Conservation (phyloP, 2,797 vertebrate species). For the Champsocephalus esox region DNA sequence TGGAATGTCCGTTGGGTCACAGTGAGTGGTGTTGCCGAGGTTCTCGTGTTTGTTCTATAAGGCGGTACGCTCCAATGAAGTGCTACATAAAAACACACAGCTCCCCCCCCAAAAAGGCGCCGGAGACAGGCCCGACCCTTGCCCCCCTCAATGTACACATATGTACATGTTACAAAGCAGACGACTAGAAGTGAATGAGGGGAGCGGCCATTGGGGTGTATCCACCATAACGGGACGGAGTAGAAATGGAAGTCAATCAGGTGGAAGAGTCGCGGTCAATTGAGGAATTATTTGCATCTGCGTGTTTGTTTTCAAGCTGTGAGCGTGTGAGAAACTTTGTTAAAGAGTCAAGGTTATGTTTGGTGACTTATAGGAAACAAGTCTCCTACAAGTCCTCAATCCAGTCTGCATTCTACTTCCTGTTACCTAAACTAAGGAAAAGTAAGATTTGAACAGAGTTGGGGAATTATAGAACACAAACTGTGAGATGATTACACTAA, state of each 20-base stretch:
- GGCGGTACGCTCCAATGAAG: slow-evolving; percentile 80
- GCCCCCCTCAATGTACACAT: slow-evolving; percentile 59
- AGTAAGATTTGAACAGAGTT: not conserved
- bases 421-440: not conserved
- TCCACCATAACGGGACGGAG: slow-evolving; percentile 51
- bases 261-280: slow-evolving; percentile 19
- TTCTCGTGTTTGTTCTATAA: slow-evolving; percentile 77
- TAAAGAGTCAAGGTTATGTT: slow-evolving; percentile 13
- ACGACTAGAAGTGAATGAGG: slow-evolving; percentile 45
- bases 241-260: slow-evolving; percentile 33
- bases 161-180: slow-evolving; percentile 62
- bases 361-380: not conserved
- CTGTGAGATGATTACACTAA: not conserved
- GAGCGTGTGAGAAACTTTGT: not conserved
- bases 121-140: slow-evolving; percentile 73
- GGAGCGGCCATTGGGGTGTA: slow-evolving; percentile 43
- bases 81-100: slow-evolving; percentile 62
- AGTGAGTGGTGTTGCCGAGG: slow-evolving; percentile 81
- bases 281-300: slow-evolving; percentile 14
- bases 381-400: not conserved
- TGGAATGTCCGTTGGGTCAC: slow-evolving; percentile 78
- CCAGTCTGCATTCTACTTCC: not conserved
- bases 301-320: not conserved
- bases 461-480: not conserved
- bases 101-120: slow-evolving; percentile 27